Percentiles rank a stretch among this genome's conserved stretches.
Conservation (phyloP, 2,797 vertebrate species). For the Remorina albescens region DNA sequence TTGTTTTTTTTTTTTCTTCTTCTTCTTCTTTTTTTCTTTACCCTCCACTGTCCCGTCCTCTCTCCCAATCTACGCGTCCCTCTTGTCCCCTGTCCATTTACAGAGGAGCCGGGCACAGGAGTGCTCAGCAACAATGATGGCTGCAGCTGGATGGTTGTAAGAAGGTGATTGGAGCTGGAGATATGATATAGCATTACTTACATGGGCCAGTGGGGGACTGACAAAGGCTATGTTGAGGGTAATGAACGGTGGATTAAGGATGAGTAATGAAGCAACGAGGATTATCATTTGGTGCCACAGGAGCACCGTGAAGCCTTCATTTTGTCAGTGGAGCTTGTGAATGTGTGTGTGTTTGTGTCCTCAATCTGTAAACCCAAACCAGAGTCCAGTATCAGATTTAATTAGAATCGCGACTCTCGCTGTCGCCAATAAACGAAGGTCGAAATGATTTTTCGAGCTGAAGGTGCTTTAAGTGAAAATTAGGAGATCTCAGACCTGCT, state of each 20-base stretch:
- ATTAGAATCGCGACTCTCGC: slow-evolving; percentile 13
- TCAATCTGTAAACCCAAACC: slow-evolving; percentile 14
- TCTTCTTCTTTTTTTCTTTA: too few relatives aligned
- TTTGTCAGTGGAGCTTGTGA: slow-evolving; percentile 16
- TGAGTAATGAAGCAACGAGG: slow-evolving; percentile 58
- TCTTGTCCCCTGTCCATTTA: slow-evolving; percentile 48
- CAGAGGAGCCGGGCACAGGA: slow-evolving; percentile 22
- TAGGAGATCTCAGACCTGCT: not conserved
- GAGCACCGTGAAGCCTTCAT: slow-evolving; percentile 40
- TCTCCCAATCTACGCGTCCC: slow-evolving; percentile 41
- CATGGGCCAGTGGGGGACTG: slow-evolving; percentile 55
- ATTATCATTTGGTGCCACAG: slow-evolving; percentile 58
- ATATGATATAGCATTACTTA: slow-evolving; percentile 65
- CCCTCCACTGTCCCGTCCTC: slow-evolving; percentile 49
- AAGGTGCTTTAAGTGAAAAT: slow-evolving; percentile 21
- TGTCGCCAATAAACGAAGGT: slow-evolving; percentile 5
- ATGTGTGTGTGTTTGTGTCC: slow-evolving; percentile 20
- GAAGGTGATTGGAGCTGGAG: slow-evolving; percentile 66
- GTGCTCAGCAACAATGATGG: slow-evolving; percentile 43
- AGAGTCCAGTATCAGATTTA: slow-evolving; percentile 22
- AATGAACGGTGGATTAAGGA: slow-evolving; percentile 68
- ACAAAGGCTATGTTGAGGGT: slow-evolving; percentile 60
- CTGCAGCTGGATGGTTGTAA: slow-evolving; percentile 51
- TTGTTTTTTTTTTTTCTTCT: slow-evolving; percentile 60
- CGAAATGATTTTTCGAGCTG: slow-evolving; percentile 8